A percentile compares a stretch with the other conserved stretches of the same genome.
These are phyloP conservation scores for Pogonophryne albipinna DNA, from an alignment of 2,797 vertebrate species.

Conservation along the genomic window DNA sequence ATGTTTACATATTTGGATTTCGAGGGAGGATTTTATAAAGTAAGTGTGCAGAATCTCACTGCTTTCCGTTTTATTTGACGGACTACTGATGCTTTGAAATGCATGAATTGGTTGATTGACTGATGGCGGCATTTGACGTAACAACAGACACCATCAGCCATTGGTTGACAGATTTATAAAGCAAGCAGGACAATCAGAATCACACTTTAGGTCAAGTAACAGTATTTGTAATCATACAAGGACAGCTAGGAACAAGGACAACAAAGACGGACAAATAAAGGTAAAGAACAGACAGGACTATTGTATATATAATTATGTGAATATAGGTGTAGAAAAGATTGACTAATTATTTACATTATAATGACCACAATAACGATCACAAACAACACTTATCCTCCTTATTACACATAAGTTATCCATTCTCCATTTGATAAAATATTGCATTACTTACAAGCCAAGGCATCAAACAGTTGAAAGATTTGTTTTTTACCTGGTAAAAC, in stretches of 20 bases:
- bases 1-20: not conserved
- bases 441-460: not conserved
- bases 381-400: too few relatives aligned
- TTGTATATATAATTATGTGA: too few relatives aligned
- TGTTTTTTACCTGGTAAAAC: not conserved
- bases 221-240: too few relatives aligned
- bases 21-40: not conserved
- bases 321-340: too few relatives aligned
- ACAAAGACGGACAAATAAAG: too few relatives aligned
- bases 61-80: not conserved
- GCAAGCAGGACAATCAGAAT: not conserved
- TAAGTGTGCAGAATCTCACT: not conserved
- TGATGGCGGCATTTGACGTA: conserved; percentile 51
- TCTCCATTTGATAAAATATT: too few relatives aligned
- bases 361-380: too few relatives aligned
- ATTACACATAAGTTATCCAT: too few relatives aligned
- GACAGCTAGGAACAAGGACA: too few relatives aligned
- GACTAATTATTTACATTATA: too few relatives aligned
- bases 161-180: conserved; percentile 46
- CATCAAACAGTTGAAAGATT: not conserved
- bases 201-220: too few relatives aligned
- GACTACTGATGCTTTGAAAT: conserved; percentile 13
- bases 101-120: conserved; percentile 56
- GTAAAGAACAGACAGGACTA: too few relatives aligned
- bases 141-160: conserved; percentile 13